Evolutionary conservation across 1,140 invertebrate species (phyloP).

Genomic region (Steinernema khuongi): DNA sequence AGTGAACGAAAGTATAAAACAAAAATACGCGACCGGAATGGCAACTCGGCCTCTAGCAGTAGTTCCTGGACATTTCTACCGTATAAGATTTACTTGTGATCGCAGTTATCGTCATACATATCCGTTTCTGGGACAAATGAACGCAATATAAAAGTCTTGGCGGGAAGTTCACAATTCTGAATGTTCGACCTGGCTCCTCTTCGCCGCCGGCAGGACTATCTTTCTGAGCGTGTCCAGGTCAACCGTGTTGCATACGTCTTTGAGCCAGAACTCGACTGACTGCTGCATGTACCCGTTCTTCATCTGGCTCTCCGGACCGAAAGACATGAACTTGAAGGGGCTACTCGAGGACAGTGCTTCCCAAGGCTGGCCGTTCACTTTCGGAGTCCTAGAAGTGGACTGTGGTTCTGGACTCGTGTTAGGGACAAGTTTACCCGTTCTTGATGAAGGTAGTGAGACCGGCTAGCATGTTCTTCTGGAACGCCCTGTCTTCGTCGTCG

Average conservation of each 20-base stretch:
- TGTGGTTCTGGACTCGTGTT: background rate
- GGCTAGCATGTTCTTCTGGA: background rate
- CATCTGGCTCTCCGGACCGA: background rate
- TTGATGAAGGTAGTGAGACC: background rate
- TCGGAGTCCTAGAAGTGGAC: background rate
- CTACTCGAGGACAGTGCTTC: background rate
- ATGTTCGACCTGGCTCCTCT: no score
- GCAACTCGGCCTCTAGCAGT: no score
- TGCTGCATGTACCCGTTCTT: background rate
- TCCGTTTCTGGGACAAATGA: no score
- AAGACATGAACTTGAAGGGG: background rate
- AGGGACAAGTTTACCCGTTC: background rate
- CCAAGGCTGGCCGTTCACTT: background rate
- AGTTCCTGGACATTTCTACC: no score
- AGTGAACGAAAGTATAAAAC: no score
- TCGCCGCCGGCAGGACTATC: background rate
- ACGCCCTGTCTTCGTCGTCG: background rate
- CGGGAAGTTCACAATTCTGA: no score
- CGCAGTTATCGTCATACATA: no score
- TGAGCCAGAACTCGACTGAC: background rate
- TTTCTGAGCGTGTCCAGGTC: background rate
- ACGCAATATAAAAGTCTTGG: no score
- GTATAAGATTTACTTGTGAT: no score
- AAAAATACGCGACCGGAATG: no score
- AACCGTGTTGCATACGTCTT: background rate